Base-by-base conservation (phyloP, 2,888 invertebrate genomes). In the Dryocosmus kuriphilus region DNA sequence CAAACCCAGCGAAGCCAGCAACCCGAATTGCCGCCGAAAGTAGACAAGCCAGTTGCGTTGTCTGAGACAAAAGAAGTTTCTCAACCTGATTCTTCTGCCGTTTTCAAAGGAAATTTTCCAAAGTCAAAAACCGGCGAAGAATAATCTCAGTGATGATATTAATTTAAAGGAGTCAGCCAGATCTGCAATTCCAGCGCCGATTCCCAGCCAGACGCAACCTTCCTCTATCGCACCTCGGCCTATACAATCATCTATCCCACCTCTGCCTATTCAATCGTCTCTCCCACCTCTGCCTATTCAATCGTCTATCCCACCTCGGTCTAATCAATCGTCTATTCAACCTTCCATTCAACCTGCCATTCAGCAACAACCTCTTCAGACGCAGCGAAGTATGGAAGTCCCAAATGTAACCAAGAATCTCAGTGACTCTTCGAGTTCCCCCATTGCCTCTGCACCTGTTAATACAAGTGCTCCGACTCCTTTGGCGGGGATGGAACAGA, bases 81-180 rank as follows among this genome's bases (percentile, higher is more conserved):
- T 9, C 86, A 84, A 77, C 65, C 79, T 2, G 83, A 86, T n/a
- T 77, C 86, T n/a, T 62, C 86, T 78, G 79, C 84, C 55, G 86
- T 82, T 78, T 90, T 87, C 74, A 82, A 84, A 8, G 84, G 87
- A 24, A 74, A 77, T 65, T 84, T 87, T 79, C 41, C 80, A 38
- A 38, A 74, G 76, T 35, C 89, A 87, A 22, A 83, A 85, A 30
- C 86, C 89, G 1, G 88, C 87, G 27, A 84, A 86, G n/a, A 85
- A 83, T 5, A 75, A 73, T 38, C 74, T 82, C 11, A 82, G 76
- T 16, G 89, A 89, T 5, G 90, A 91, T 8, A 85, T 87, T 4
- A 82, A 87, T 24, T 84, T 88, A 4, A 89, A 90, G 63, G 88
- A 85, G n/a, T 30, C 79, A 38, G 7, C 19, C 19, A 5, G 76